These are phyloP conservation scores for Eremobia ochroleuca DNA, from an alignment of 2,888 invertebrate species.

Conservation along the genomic window DNA sequence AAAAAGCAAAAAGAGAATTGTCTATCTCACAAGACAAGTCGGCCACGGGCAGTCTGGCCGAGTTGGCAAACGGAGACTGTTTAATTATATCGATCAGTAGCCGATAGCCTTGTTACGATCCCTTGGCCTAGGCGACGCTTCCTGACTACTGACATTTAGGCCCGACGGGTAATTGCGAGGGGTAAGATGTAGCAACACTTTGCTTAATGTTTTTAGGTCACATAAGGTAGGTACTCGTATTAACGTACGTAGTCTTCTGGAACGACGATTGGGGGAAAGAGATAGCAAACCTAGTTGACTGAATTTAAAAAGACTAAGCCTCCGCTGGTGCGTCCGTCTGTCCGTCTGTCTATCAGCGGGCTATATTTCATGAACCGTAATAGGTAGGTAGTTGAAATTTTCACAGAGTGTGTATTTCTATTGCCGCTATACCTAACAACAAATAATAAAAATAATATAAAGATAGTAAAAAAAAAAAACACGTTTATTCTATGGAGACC, in stretches of 20 bases:
- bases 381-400: neutral
- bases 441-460: neutral
- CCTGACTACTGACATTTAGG: slow-evolving; percentile 61
- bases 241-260: slow-evolving; percentile 4
- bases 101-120: slow-evolving; percentile 72
- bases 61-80: slow-evolving; percentile 84
- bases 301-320: neutral
- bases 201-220: slow-evolving; percentile 41
- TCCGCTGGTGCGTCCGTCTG: neutral
- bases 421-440: too few relatives aligned
- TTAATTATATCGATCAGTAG: slow-evolving; percentile 85
- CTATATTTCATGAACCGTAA: neutral
- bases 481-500: too few relatives aligned
- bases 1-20: slow-evolving; percentile 48
- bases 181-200: slow-evolving; percentile 10
- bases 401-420: neutral
- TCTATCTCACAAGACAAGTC: slow-evolving; percentile 66
- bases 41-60: slow-evolving; percentile 84
- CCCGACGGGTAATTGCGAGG: slow-evolving; percentile 14
- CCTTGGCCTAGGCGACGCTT: slow-evolving; percentile 69
- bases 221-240: neutral
- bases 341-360: neutral
- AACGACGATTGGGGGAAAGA: neutral
- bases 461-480: neutral
- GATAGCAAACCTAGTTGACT: neutral